A percentile compares a stretch with the other conserved stretches of the same genome.
These are phyloP conservation scores for Monochamus saltuarius DNA, from an alignment of 1,140 invertebrate genomes.

Conservation along the genomic window DNA sequence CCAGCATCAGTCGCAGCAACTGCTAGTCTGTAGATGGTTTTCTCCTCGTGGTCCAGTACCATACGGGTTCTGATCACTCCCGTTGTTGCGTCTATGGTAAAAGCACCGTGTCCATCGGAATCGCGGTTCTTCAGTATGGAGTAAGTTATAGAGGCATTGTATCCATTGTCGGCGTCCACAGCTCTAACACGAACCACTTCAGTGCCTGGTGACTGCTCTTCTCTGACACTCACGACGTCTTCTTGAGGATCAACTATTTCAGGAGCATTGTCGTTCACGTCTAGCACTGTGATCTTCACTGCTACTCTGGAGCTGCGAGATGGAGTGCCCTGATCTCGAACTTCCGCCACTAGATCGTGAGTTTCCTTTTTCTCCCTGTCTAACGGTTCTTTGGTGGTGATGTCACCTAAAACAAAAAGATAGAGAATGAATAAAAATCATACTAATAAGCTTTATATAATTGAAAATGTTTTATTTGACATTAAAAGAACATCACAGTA, in stretches of 20 bases:
- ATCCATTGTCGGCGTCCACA: constrained; percentile 81
- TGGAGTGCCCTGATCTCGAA: constrained; percentile 80
- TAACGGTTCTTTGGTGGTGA: constrained; percentile 75
- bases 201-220: constrained; percentile 77
- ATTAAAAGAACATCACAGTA: no score
- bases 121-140: constrained; percentile 81
- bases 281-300: constrained; percentile 72
- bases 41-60: constrained; percentile 87
- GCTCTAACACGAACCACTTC: constrained; percentile 85
- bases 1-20: constrained; percentile 87
- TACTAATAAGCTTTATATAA: no score
- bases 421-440: neutral
- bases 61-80: constrained; percentile 86
- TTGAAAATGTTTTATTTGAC: no score
- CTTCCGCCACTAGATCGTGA: constrained; percentile 83
- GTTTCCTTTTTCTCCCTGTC: constrained; percentile 78
- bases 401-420: constrained; percentile 69
- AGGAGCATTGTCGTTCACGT: constrained; percentile 90
- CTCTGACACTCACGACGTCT: constrained; percentile 82
- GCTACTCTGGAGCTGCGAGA: constrained; percentile 71
- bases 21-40: constrained; percentile 79
- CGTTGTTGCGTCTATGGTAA: constrained; percentile 80
- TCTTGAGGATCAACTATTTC: constrained; percentile 85
- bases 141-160: constrained; percentile 87
- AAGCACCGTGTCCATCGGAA: constrained; percentile 79